A percentile compares a stretch with the other conserved stretches of the same genome.
These are phyloP conservation scores for Drosophila tanythrix DNA, from an alignment of 2,888 invertebrate species.

Conservation along the genomic window DNA sequence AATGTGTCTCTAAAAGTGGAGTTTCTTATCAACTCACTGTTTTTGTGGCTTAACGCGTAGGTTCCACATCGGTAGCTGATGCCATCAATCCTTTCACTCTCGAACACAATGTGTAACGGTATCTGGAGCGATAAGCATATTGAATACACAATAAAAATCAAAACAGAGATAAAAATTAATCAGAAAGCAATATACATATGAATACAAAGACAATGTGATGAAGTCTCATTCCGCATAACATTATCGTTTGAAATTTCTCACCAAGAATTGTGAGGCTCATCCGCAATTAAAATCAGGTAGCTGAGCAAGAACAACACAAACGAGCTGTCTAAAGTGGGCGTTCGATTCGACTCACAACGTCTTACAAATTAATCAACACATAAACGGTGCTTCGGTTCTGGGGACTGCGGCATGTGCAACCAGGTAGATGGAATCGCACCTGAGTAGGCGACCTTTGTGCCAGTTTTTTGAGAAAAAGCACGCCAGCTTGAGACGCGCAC, in stretches of 20 bases:
- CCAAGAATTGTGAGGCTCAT: slow-evolving; percentile 48
- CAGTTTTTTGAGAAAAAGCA: slow-evolving; percentile 58
- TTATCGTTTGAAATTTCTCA: slow-evolving; percentile 50
- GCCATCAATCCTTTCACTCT: slow-evolving; percentile 72
- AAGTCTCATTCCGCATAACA: slow-evolving; percentile 37
- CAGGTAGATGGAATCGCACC: slow-evolving; percentile 48
- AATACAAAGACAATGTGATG: slow-evolving; percentile 38
- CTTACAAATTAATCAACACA: slow-evolving; percentile 76
- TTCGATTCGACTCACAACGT: slow-evolving; percentile 53
- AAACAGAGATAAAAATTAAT: slow-evolving; percentile 67
- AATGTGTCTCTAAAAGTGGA: not conserved
- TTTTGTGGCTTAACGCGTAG: slow-evolving; percentile 50
- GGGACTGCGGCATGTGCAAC: slow-evolving; percentile 24
- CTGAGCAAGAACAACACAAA: slow-evolving; percentile 42
- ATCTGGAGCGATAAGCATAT: slow-evolving; percentile 37
- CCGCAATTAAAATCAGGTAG: slow-evolving; percentile 50
- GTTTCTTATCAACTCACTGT: slow-evolving; percentile 26
- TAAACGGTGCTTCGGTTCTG: slow-evolving; percentile 45
- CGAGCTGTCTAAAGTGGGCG: slow-evolving; percentile 57
- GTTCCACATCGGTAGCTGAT: slow-evolving; percentile 51
- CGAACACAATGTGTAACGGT: slow-evolving; percentile 47
- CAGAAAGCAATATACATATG: slow-evolving; percentile 47
- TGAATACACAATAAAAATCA: slow-evolving; percentile 36
- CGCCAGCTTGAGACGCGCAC: slow-evolving; percentile 40
- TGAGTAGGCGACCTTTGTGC: slow-evolving; percentile 67